phyloP scores from a whole-genome alignment of 2,113 vertebrate genomes.

The Empidonax traillii region DNA sequence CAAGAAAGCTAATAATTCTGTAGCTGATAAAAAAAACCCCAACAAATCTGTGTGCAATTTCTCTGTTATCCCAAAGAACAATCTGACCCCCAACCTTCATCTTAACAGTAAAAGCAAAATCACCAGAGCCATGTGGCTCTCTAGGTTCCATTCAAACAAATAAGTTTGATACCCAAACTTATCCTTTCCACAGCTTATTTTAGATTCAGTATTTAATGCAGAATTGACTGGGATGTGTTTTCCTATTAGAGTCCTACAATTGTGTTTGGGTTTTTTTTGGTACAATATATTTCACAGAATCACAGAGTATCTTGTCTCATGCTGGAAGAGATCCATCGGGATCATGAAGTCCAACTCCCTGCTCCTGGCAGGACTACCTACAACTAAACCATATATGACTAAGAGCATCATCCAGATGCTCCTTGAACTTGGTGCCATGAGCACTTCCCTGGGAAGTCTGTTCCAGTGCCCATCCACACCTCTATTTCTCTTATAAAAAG shows the following conservation, averaged over 20 bases:
- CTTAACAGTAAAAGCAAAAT: not conserved
- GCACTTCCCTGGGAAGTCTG: not conserved
- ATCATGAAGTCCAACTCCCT: not conserved
- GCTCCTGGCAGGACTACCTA: not conserved
- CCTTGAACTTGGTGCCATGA: not conserved
- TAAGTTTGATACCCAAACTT: not conserved
- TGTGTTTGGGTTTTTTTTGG: not conserved
- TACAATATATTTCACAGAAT: not conserved
- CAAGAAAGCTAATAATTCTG: not conserved
- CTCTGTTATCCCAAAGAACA: not conserved
- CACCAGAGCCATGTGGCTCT: accelerated
- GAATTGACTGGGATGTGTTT: not conserved
- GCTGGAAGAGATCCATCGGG: not conserved
- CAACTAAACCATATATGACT: not conserved
- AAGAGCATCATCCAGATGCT: not conserved
- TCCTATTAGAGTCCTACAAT: not conserved
- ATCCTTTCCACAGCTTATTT: not conserved
- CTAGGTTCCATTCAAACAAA: not conserved
- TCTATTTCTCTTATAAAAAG: not conserved
- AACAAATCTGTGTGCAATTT: not conserved
- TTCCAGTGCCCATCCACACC: not conserved
- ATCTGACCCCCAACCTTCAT: not conserved
- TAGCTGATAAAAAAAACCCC: not conserved
- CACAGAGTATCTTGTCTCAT: not conserved
- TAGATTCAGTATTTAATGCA: not conserved